A percentile compares a stretch with the other conserved stretches of the same genome.
Conservation (phyloP, 2,888 invertebrate genomes). For the Gari tellinella region DNA sequence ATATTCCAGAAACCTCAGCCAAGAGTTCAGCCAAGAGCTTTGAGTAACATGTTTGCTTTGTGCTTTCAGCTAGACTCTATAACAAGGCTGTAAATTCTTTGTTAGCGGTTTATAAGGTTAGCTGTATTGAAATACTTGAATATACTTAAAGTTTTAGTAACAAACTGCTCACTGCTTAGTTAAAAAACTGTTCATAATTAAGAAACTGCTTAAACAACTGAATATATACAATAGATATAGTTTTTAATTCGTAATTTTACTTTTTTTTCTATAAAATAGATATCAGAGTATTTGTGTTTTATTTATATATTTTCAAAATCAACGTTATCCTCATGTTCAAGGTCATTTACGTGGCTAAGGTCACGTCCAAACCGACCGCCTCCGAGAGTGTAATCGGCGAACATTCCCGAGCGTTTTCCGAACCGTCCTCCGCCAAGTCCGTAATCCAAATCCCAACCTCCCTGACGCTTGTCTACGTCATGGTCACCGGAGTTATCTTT, state of each 20-base stretch:
- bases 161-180: no score
- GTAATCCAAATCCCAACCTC: constrained; percentile 81
- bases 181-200: no score
- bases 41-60: no score
- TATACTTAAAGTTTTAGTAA: no score
- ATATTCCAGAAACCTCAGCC: no score
- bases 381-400: constrained; percentile 77
- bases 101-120: no score
- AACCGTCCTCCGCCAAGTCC: constrained; percentile 82
- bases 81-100: no score
- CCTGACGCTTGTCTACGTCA: constrained; percentile 74
- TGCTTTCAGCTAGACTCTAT: no score
- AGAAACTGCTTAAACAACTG: no score
- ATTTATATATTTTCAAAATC: background rate
- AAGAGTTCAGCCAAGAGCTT: no score
- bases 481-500: constrained; percentile 31
- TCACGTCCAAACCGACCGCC: constrained; percentile 80
- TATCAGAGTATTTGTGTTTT: background rate
- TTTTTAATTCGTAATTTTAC: background rate
- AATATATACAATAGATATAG: background rate
- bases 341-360: constrained; percentile 73
- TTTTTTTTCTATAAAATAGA: background rate
- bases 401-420: constrained; percentile 74
- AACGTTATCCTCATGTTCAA: constrained; percentile 43
- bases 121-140: no score